Evolutionary conservation across 1,140 invertebrate species (phyloP).

Genomic region (Caerostris extrusa): DNA sequence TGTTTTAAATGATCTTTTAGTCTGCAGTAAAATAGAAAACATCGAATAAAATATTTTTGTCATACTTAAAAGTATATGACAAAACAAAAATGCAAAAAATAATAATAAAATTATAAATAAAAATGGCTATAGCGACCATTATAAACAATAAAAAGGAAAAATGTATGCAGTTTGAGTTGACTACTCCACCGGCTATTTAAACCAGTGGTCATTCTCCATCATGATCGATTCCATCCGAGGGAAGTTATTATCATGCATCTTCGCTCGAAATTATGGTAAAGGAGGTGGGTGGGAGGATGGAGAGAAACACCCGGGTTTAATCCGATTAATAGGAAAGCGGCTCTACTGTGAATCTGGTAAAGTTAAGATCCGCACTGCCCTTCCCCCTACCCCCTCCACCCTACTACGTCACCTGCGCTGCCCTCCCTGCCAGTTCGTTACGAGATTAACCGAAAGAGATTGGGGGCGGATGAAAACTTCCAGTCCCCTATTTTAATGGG

Average conservation of each 20-base stretch:
- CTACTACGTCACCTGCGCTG: not conserved
- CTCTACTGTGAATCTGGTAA: conserved; percentile 34
- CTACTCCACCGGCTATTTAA: no score
- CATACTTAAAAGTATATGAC: no score
- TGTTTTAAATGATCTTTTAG: no score
- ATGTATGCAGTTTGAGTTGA: no score
- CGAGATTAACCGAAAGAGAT: conserved; percentile 37
- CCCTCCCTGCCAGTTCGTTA: not conserved
- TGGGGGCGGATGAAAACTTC: conserved; percentile 13
- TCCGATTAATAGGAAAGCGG: conserved; percentile 38
- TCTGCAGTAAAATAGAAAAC: no score
- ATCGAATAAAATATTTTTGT: no score
- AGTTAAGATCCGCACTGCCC: not conserved
- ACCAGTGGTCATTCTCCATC: not conserved
- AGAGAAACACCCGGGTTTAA: conserved; percentile 4
- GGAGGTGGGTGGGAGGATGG: not conserved
- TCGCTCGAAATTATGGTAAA: not conserved
- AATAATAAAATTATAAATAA: no score
- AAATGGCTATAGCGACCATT: no score
- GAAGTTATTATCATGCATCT: conserved; percentile 24
- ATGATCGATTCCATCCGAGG: not conserved
- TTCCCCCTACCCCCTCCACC: not conserved
- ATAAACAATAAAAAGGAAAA: no score
- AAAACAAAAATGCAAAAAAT: no score
- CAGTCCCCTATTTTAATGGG: not conserved